Evolutionary conservation across 2,113 vertebrate species (phyloP), one percentile per base, ranked within the genome.

Genomic region (Xenus cinereus): DNA sequence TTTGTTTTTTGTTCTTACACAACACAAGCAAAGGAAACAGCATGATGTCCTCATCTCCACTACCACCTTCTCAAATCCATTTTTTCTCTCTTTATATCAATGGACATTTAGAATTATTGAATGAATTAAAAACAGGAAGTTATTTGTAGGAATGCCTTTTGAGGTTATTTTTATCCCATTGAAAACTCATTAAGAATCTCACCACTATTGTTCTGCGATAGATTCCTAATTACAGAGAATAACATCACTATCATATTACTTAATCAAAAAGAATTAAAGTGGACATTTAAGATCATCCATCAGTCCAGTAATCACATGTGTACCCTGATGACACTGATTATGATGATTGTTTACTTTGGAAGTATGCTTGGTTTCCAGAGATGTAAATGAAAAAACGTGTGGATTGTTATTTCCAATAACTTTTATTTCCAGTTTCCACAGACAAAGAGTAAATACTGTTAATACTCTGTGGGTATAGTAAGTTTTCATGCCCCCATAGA

Each of bases 51-150:
- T 81, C 23, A 32, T 2, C 3, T 46, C 18, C 53, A 43, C 17
- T 62, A 27, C 3, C 7, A 51, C 14, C 4, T 62, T 75, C 62
- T 13, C 0, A 1, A 91, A 66, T 0, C 1, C 14, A 9, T n/a
- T 78, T 78, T 63, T 85, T 28, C 39, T 59, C 12, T 66, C 9
- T 85, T 56, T 79, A 3, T 26, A 32, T 67, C 27, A 45, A 17
- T 51, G 6, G 0, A 0, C 26, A 63, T 63, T 80, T 89, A 54
- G 30, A 83, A 20, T 23, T 75, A 57, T 35, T 89, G 59, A 14
- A 72, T 45, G 12, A 63, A 23, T 62, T 91, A 39, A 13, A 17
- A 79, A 14, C 14, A 86, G 22, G 28, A 75, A 63, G 18, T 21
- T 79, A 62, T 48, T 75, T 83, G 4, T 48, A 56, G 82, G 26